Percentiles rank a stretch among this genome's conserved stretches.
phyloP scores from a whole-genome alignment of 2,888 invertebrate genomes.

The Scrobipalpa atriplicella region DNA sequence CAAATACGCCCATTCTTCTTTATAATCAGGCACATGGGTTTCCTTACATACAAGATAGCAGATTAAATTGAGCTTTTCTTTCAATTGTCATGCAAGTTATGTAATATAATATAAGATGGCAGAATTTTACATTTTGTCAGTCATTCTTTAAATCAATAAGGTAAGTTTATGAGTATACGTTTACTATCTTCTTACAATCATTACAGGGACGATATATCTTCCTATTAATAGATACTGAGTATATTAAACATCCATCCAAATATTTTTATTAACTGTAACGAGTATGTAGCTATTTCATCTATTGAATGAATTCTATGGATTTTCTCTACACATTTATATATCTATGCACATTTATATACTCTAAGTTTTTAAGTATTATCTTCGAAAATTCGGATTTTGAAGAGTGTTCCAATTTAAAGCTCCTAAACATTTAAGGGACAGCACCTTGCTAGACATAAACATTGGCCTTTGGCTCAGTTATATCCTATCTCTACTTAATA shows the following conservation, averaged over 20 bases:
- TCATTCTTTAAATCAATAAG: constrained; percentile 9
- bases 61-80: constrained; percentile 18
- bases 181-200: constrained; percentile 14
- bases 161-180: constrained; percentile 5
- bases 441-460: constrained; percentile 72
- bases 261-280: neutral
- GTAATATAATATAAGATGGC: constrained; percentile 26
- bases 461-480: constrained; percentile 76
- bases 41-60: neutral
- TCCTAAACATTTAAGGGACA: constrained; percentile 58
- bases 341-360: constrained; percentile 11
- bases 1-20: constrained; percentile 24
- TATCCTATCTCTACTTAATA: constrained; percentile 39
- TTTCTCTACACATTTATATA: constrained; percentile 20
- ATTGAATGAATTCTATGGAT: constrained; percentile 1
- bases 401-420: constrained; percentile 62
- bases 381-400: constrained; percentile 59
- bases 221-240: constrained; percentile 13
- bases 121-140: constrained; percentile 20
- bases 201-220: neutral
- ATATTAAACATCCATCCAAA: constrained; percentile 26
- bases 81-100: constrained; percentile 25
- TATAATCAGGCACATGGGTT: constrained; percentile 29
- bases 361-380: constrained; percentile 15
- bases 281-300: constrained; percentile 1